Percentiles rank a stretch among this genome's conserved stretches.
Evolutionary conservation across 2,113 vertebrate species (phyloP).

Genomic region (Thunnus thynnus): DNA sequence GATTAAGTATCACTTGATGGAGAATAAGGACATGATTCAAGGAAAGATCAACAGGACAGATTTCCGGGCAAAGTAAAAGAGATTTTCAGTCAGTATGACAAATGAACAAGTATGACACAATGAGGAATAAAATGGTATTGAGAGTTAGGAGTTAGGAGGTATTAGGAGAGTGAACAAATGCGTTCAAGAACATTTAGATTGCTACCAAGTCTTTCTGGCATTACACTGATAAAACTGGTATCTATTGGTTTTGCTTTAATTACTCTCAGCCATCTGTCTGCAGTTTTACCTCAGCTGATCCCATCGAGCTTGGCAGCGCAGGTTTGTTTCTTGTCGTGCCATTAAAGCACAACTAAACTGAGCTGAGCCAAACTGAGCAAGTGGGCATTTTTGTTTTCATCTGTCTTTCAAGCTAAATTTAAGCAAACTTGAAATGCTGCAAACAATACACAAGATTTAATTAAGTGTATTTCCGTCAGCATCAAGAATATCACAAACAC

Average conservation of each 20-base stretch:
- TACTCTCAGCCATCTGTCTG: slow-evolving; percentile 74
- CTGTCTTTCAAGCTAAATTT: slow-evolving; percentile 40
- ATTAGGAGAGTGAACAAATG: slow-evolving; percentile 8
- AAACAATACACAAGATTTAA: slow-evolving; percentile 27
- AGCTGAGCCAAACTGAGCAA: slow-evolving; percentile 47
- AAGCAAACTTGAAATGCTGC: slow-evolving; percentile 33
- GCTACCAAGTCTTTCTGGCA: slow-evolving; percentile 52
- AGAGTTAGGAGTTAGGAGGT: background rate
- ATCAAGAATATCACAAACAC: slow-evolving; percentile 51
- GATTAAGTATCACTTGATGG: no score
- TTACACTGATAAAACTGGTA: slow-evolving; percentile 47
- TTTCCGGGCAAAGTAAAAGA: background rate
- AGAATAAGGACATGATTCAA: background rate
- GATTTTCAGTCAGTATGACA: slow-evolving; percentile 3
- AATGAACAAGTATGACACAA: background rate
- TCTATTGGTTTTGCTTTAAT: slow-evolving; percentile 64
- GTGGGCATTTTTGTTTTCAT: slow-evolving; percentile 51
- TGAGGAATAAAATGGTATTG: no score
- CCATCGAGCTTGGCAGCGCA: slow-evolving; percentile 52
- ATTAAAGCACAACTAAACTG: slow-evolving; percentile 47
- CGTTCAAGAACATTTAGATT: slow-evolving; percentile 40
- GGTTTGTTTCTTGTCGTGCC: slow-evolving; percentile 53
- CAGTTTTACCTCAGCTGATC: slow-evolving; percentile 68
- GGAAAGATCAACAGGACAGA: background rate
- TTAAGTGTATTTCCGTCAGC: slow-evolving; percentile 36